These are phyloP conservation scores for Acanthochromis polyacanthus DNA, from an alignment of 2,113 vertebrate genomes.

Conservation along the genomic window DNA sequence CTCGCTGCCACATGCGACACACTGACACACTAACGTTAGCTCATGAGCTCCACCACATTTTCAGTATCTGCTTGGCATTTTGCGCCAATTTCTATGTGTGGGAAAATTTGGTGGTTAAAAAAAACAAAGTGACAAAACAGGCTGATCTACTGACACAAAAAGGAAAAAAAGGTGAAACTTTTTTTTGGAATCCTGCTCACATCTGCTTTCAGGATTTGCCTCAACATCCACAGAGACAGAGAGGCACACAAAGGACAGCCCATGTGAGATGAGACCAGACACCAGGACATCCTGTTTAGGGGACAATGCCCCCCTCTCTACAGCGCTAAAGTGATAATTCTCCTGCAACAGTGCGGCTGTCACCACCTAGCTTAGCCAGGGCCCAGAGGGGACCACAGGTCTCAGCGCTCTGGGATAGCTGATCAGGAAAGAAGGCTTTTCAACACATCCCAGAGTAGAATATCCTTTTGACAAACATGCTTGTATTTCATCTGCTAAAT, in stretches of 20 bases:
- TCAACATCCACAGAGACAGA: constrained; percentile 44
- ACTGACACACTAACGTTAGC: constrained; percentile 1
- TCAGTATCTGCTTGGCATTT: constrained; percentile 25
- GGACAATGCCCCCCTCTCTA: constrained; percentile 64
- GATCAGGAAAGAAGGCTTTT: constrained; percentile 65
- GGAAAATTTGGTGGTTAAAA: constrained; percentile 46
- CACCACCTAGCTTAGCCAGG: constrained; percentile 64
- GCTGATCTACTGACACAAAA: constrained; percentile 57
- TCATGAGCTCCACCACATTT: neutral
- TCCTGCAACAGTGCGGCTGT: constrained; percentile 66
- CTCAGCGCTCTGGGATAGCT: constrained; percentile 31
- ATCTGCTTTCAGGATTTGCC: constrained; percentile 80
- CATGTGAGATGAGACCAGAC: constrained; percentile 66
- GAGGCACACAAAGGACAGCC: constrained; percentile 53
- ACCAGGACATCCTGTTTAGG: constrained; percentile 85
- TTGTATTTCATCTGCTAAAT: constrained; percentile 54
- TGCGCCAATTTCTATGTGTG: constrained; percentile 42
- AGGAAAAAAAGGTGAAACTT: constrained; percentile 62
- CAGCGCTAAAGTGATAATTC: constrained; percentile 72
- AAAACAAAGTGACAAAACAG: constrained; percentile 47
- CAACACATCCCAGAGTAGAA: constrained; percentile 65
- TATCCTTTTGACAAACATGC: constrained; percentile 53
- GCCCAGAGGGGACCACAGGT: constrained; percentile 43
- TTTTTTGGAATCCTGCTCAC: constrained; percentile 72
- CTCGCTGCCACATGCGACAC: constrained; percentile 23